Percentiles rank a stretch among this genome's conserved stretches.
Evolutionary conservation across 2,888 invertebrate species (phyloP).

Genomic region (Protonemura montana): DNA sequence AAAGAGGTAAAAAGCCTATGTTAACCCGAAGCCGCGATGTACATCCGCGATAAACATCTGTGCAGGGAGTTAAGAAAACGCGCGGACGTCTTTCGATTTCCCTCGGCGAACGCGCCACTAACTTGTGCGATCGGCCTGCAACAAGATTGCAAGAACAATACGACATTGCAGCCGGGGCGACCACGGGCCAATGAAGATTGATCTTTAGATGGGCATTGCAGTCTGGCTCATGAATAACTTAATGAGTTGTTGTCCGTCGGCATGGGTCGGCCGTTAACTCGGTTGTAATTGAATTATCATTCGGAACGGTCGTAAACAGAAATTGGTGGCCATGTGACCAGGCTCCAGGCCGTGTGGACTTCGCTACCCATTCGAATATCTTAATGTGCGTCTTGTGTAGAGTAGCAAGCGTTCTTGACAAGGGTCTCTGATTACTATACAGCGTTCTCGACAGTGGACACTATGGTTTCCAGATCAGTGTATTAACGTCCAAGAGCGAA

Average conservation of each 20-base stretch:
- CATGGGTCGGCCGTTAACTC: constrained; percentile 17
- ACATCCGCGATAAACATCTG: background rate
- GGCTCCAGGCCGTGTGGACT: background rate
- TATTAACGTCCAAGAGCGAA: no score
- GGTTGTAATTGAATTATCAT: constrained; percentile 38
- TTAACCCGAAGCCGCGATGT: background rate
- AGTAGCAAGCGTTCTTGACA: background rate
- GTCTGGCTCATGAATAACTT: constrained; percentile 36
- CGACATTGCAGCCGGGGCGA: no score
- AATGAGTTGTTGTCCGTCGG: background rate
- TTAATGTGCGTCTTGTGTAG: constrained; percentile 43
- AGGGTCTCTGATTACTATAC: background rate
- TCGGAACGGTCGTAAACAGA: constrained; percentile 26
- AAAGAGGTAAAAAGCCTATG: background rate
- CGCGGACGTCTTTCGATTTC: background rate
- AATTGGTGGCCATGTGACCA: constrained; percentile 21
- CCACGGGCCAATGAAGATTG: background rate
- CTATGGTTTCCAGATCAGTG: no score
- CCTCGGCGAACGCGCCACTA: no score
- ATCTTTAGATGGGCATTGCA: background rate
- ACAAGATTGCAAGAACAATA: background rate
- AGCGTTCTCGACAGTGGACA: background rate
- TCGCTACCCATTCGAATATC: constrained; percentile 44
- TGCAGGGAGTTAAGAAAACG: background rate
- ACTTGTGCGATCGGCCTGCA: background rate